These are phyloP conservation scores for Pandemis corylana DNA, from an alignment of 2,888 invertebrate genomes.

Conservation along the genomic window DNA sequence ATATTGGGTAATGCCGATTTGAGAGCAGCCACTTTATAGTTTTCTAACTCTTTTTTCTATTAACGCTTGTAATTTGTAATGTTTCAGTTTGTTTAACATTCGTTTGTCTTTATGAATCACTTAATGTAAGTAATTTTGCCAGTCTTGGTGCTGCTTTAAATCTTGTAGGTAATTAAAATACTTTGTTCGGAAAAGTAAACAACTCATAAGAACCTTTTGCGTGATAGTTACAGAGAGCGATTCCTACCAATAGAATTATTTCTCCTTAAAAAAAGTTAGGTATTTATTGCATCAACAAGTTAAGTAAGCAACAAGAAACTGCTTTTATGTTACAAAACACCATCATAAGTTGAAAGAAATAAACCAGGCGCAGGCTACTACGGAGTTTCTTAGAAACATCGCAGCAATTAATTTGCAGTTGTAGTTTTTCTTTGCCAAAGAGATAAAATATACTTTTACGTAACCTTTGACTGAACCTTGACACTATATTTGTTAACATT, in stretches of 20 bases:
- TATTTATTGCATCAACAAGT: neutral
- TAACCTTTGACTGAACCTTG: neutral
- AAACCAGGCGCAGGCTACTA: constrained; percentile 15
- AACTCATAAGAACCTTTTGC: too few species aligned
- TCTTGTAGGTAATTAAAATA: too few species aligned
- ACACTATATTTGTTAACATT: neutral
- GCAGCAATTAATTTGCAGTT: constrained; percentile 19
- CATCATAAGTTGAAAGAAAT: neutral
- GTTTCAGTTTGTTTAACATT: too few species aligned
- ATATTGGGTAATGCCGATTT: too few species aligned
- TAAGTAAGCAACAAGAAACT: neutral
- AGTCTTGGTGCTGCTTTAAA: too few species aligned
- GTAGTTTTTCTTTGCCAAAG: constrained; percentile 10
- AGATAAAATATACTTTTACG: neutral
- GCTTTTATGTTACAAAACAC: neutral
- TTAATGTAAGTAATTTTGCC: too few species aligned
- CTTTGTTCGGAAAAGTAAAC: too few species aligned
- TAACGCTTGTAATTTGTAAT: too few species aligned
- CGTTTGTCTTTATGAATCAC: too few species aligned
- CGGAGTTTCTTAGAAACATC: constrained; percentile 10
- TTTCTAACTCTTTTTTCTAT: too few species aligned
- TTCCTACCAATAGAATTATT: neutral
- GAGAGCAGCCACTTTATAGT: too few species aligned
- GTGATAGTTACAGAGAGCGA: too few species aligned
- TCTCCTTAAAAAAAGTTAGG: neutral